Percentiles rank a stretch among this genome's conserved stretches.
phyloP scores from a whole-genome alignment of 2,888 invertebrate genomes.

The Panopea generosa region DNA sequence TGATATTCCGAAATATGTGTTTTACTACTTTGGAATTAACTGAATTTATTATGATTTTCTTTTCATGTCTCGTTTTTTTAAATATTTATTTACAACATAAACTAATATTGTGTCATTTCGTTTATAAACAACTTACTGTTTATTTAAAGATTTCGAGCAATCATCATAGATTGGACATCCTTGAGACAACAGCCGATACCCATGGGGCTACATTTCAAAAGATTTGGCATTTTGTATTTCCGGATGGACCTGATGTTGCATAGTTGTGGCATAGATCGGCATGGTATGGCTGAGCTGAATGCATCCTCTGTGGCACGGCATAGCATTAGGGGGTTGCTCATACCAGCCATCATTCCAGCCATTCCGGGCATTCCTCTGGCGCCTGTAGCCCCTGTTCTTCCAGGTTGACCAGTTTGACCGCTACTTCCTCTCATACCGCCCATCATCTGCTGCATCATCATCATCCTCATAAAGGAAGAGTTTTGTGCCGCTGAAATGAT shows the following conservation, averaged over 20 bases:
- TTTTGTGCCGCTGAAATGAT: neutral
- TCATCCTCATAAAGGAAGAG: neutral
- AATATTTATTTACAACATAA: too few species aligned
- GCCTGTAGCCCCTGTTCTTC: neutral
- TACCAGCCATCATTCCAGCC: slow-evolving; percentile 11
- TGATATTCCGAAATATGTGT: too few species aligned
- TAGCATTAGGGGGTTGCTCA: slow-evolving; percentile 59
- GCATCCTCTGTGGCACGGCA: slow-evolving; percentile 58
- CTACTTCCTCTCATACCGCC: neutral
- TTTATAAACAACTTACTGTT: slow-evolving; percentile 8
- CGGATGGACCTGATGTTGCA: slow-evolving; percentile 62
- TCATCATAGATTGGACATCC: slow-evolving; percentile 52
- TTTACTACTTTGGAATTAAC: too few species aligned
- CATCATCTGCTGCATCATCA: slow-evolving; percentile 9
- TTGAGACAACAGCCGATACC: slow-evolving; percentile 70
- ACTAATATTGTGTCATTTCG: too few species aligned
- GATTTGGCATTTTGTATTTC: slow-evolving; percentile 58
- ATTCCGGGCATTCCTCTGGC: neutral
- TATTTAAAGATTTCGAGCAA: slow-evolving; percentile 25
- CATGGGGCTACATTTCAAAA: slow-evolving; percentile 64
- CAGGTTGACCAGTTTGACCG: neutral
- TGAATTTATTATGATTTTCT: too few species aligned
- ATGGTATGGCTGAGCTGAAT: slow-evolving; percentile 61
- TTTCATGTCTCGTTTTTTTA: too few species aligned
- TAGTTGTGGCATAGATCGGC: slow-evolving; percentile 38